These are phyloP conservation scores for Brachionichthys hirsutus DNA, from an alignment of 2,113 vertebrate genomes.

Conservation along the genomic window DNA sequence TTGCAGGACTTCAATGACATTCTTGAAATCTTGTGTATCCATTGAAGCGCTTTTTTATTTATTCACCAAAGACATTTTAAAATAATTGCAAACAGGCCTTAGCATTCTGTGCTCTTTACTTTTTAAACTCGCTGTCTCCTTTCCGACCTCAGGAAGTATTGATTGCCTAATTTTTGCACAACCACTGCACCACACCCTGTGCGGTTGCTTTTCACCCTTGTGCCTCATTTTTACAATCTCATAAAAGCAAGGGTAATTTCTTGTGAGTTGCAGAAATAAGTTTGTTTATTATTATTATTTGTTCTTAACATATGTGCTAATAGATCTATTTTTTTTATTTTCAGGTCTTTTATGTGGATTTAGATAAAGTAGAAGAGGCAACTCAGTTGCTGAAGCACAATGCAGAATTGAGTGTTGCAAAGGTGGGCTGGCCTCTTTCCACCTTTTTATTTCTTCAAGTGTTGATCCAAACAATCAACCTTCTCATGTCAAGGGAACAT, in stretches of 20 bases:
- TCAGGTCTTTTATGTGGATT: constrained; percentile 23
- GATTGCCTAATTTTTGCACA: too few species aligned
- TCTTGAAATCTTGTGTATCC: too few species aligned
- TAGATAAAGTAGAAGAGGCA: constrained; percentile 7
- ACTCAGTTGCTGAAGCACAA: constrained; percentile 14
- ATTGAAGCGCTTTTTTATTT: too few species aligned
- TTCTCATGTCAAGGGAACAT: constrained; percentile 59
- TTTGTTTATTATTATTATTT: constrained; percentile 4
- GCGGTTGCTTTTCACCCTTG: too few species aligned
- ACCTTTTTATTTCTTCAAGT: background rate
- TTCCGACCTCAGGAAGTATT: too few species aligned
- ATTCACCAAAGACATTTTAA: too few species aligned
- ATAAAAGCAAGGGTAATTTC: constrained; percentile 1
- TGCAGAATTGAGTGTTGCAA: constrained; percentile 47
- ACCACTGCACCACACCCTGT: too few species aligned
- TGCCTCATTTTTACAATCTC: too few species aligned
- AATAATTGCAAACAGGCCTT: too few species aligned
- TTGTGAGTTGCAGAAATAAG: background rate
- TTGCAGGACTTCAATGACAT: too few species aligned
- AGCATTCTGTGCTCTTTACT: too few species aligned
- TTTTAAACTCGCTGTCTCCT: too few species aligned
- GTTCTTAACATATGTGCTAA: background rate
- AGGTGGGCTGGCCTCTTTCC: constrained; percentile 6
- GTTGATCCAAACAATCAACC: constrained; percentile 43
- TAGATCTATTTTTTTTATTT: constrained; percentile 30